These are phyloP conservation scores for Poecile montanus DNA, from an alignment of 2,797 vertebrate genomes.

Conservation along the genomic window DNA sequence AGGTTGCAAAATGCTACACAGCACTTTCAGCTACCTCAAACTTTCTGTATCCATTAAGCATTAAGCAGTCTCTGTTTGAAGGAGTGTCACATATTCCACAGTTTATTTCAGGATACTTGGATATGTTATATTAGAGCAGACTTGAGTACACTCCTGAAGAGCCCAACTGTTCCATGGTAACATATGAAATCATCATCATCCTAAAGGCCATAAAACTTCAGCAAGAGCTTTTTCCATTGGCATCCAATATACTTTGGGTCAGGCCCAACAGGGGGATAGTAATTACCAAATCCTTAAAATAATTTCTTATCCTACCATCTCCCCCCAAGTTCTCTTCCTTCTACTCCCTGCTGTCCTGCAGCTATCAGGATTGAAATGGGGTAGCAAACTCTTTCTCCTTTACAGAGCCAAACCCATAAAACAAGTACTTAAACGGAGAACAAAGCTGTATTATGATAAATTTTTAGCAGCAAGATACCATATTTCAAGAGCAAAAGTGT, in stretches of 20 bases:
- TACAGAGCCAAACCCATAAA: not conserved
- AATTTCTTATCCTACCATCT: not conserved
- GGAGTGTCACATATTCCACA: not conserved
- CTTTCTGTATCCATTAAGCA: accelerated
- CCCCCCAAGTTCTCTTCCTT: not conserved
- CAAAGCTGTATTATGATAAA: not conserved
- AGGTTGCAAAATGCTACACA: not conserved
- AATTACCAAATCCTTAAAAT: not conserved
- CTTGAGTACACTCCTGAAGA: not conserved
- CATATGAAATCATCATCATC: not conserved
- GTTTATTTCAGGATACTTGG: not conserved
- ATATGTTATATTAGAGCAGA: accelerated
- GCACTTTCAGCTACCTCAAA: not conserved
- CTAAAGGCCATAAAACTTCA: not conserved
- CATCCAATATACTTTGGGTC: not conserved
- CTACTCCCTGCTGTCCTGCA: not conserved
- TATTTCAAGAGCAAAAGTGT: not conserved
- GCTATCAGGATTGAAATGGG: not conserved
- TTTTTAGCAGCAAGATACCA: not conserved
- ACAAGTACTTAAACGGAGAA: not conserved
- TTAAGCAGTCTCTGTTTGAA: not conserved
- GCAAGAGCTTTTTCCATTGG: not conserved
- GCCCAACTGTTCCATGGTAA: not conserved
- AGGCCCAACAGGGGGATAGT: not conserved
- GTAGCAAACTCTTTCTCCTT: not conserved